These are phyloP conservation scores for Trachymyrmex septentrionalis DNA, from an alignment of 1,140 invertebrate genomes.

Conservation along the genomic window DNA sequence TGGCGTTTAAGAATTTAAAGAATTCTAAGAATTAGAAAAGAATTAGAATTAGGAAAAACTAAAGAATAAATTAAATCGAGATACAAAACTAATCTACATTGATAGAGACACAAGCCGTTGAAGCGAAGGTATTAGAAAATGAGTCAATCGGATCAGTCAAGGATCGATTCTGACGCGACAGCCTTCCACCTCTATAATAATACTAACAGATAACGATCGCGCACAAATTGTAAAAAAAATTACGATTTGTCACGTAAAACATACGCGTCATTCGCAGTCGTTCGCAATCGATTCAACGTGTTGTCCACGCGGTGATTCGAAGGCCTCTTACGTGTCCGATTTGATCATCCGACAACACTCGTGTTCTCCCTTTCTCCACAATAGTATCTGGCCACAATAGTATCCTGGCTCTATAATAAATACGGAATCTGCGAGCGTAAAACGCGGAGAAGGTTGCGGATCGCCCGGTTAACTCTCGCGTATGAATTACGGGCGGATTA, in stretches of 20 bases:
- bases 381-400: background rate
- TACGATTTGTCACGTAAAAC: slow-evolving; percentile 10
- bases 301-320: background rate
- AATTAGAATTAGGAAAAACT: no score
- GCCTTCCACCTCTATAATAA: background rate
- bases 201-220: slow-evolving; percentile 13
- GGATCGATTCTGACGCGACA: background rate
- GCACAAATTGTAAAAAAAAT: background rate
- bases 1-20: no score
- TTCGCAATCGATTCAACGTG: background rate
- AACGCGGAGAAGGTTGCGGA: background rate
- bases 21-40: no score
- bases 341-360: background rate
- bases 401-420: no score
- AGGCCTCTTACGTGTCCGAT: background rate
- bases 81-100: no score
- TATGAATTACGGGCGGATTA: background rate
- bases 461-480: background rate
- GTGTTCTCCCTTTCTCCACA: background rate
- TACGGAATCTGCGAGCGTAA: background rate
- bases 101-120: no score
- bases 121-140: background rate
- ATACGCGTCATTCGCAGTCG: background rate
- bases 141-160: background rate
- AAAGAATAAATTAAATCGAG: no score